Evolutionary conservation across 2,113 vertebrate genomes (phyloP), one percentile per base, ranked within the genome.

Genomic region (Cavia aperea): DNA sequence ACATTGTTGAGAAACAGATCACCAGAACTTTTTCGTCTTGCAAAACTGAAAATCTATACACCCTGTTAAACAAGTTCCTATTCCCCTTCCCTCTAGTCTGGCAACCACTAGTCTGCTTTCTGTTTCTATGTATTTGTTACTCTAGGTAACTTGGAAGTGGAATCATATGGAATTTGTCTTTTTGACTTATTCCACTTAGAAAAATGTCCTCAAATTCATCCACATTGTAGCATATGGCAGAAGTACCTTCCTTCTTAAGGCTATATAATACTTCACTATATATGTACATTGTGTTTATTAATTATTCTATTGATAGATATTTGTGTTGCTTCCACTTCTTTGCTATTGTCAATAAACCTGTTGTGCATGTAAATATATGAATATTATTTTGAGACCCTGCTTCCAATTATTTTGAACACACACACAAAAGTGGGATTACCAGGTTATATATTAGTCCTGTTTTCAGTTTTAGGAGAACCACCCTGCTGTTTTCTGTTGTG

Each of bases 391-490:
- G 65, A 93, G 43, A 87, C 18, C 49, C 24, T 86, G 26, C n/a
- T 84, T 94, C 88, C 62, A 90, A 14, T 88, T 93, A 68, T 72
- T 91, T 93, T 82, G 43, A 49, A 56, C 51, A 62, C 92, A 77
- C 33, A 58, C 91, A 54, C 49, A 87, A n/a, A 87, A 93, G 23
- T 66, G 46, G 24, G 51, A 39, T 51, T 94, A n/a, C 81, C 94
- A n/a, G 84, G 85, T 94, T 29, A 90, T 68, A 65, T 56, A 39
- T 60, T 84, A 88, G 43, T 90, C 68, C 49, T 84, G 68, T 85
- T 94, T 94, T 81, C 63, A 85, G 33, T 90, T 89, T 88, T 63
- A 54, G 46, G 63, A 68, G 60, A 89, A 58, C n/a, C 31, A 12
- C 3, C 54, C n/a, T 70, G 82, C n/a, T 86, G n/a, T 60, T 82